phyloP scores from a whole-genome alignment of 2,888 invertebrate species.

The Dryobota labecula region DNA sequence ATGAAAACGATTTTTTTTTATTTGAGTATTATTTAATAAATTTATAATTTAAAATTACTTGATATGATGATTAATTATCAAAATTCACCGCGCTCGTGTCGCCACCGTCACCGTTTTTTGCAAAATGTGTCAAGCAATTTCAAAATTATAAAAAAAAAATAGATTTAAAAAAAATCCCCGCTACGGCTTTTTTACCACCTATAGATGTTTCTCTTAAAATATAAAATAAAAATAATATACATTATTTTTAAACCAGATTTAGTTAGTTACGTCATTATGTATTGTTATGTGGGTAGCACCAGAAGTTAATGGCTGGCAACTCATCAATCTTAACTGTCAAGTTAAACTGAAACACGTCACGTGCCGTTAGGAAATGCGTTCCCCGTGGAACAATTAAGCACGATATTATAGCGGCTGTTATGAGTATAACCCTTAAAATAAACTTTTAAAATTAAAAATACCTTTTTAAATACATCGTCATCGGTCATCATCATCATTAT shows the following conservation, averaged over 20 bases:
- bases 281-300: slow-evolving; percentile 27
- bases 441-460: background rate
- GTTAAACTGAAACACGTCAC: slow-evolving; percentile 46
- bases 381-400: slow-evolving; percentile 25
- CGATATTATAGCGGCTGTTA: slow-evolving; percentile 19
- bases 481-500: background rate
- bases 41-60: no score
- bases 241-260: slow-evolving; percentile 2
- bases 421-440: slow-evolving; percentile 9
- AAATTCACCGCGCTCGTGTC: no score
- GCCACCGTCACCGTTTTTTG: no score
- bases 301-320: slow-evolving; percentile 48
- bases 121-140: no score
- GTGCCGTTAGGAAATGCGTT: slow-evolving; percentile 31
- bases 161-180: no score
- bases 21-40: no score
- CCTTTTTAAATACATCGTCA: no score
- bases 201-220: no score
- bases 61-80: no score
- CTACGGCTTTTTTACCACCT: no score
- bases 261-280: slow-evolving; percentile 25
- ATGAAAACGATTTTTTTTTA: no score
- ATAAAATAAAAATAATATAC: background rate
- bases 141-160: no score
- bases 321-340: slow-evolving; percentile 58